Evolutionary conservation across 2,797 vertebrate species (phyloP), one percentile per base, ranked within the genome.

Genomic region (Sebastes diploproa): DNA sequence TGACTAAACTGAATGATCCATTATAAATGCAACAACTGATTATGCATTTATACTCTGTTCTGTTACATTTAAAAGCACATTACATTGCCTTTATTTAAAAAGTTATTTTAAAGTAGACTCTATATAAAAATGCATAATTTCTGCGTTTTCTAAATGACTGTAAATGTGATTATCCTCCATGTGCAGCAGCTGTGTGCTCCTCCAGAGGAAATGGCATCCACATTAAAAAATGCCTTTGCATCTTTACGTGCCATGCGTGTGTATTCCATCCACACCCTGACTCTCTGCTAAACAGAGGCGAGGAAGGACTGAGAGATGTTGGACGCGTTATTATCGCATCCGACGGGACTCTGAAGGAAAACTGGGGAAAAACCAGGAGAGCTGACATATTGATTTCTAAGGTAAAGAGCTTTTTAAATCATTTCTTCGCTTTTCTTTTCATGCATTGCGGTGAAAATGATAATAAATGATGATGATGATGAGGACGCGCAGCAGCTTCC

Each of bases 221-320:
- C 77, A 80, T 85, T 88, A 74, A 85, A 89, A 93, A 88, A 94
- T 92, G 93, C 93, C 90, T 89, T 91, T 88, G 93, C 93, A 94
- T 94, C 93, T 92, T 93, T 88, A 94, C 95, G 92, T 91, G 92
- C 84, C 92, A 90, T 85, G 91, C 88, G 90, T 92, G 93, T 91
- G 89, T 82, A 29, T 72, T 86, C 92, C 93, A 93, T 86, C 92
- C 93, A 93, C 95, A 94, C 95, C 93, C 94, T 68, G 90, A 90
- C 91, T 92, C 91, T 68, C 85, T 77, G 90, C 77, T 42, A 89
- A 85, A 86, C 91, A 88, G 87, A 91, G 84, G 88, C 89, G 55
- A 46, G 83, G 84, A 22, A 78, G 87, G 78, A 82, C 80, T 36
- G 85, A 59, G 87, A 81, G 91, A 88, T 89, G 92, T 60, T 75